Evolutionary conservation across 64 coral and sea anemone genomes (phyloP), one percentile per base, ranked within the genome.

Genomic region (Pocillopora verrucosa): DNA sequence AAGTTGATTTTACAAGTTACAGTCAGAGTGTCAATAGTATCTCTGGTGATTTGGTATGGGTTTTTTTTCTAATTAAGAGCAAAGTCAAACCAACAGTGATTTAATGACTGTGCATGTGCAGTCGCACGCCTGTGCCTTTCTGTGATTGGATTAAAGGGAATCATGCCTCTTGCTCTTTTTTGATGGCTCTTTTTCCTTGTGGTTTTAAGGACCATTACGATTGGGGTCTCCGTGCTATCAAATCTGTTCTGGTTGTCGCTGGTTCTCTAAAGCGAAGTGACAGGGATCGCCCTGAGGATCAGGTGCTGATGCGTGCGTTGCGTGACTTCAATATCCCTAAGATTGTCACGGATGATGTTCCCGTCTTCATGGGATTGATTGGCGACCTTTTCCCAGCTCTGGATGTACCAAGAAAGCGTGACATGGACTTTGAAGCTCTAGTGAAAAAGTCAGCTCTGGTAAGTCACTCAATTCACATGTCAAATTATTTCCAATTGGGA

Each of bases 311-410:
- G 97, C 92, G 97, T 59, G 97, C 97, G 5, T 89, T 99, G 86
- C 97, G 97, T 91, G 97, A 99, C 84, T 99, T 99, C 63, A 99
- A 99, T 84, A 99, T 99, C 59, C 97, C 97, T 16, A 99, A 99
- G 84, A 99, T 99, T 75, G 97, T 99, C 37, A 99, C 97, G 36
- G 97, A 99, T 88, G 97, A 99, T 88, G 97, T 99, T 45, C 94
- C 97, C 20, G 88, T 99, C 68, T 95, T 99, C 59, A 99, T 99
- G 97, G 97, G 97, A 72, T 86, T 99, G 17, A 99, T 99, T 69
- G 97, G 97, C n/a, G 97, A 99, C 72, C 88, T 99, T 25, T 99
- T 99, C 80, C 97, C 97, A 20, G 94, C 97, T 10, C 70, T 99
- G 65, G 97, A 99, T 93, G 97, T 99, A 16, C 97, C 97, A 58